These are phyloP conservation scores for Onychomys leucogaster DNA, from an alignment of 2,797 vertebrate species.

Conservation along the genomic window DNA sequence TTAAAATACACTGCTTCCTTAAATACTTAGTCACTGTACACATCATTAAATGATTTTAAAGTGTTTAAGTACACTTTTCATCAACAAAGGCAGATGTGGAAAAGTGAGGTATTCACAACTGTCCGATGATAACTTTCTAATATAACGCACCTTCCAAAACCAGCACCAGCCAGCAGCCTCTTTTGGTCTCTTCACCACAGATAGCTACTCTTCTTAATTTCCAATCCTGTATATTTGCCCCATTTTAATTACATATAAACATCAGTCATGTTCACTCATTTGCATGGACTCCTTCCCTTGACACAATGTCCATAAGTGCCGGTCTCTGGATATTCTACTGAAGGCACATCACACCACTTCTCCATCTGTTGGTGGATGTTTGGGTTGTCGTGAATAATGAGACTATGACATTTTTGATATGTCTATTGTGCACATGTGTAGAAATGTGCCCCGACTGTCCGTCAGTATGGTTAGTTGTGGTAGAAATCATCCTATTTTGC, in stretches of 20 bases:
- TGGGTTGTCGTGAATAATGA: not conserved
- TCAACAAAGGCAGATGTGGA: not conserved
- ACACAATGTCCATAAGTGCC: not conserved
- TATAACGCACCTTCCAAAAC: not conserved
- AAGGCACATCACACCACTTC: not conserved
- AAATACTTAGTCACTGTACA: not conserved
- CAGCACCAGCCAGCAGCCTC: not conserved
- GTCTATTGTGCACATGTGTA: not conserved
- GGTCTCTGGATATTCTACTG: not conserved
- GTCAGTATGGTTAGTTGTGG: not conserved
- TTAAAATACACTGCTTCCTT: not conserved
- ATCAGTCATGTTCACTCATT: not conserved
- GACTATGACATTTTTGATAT: no score
- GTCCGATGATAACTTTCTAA: not conserved
- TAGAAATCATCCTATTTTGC: slow-evolving; percentile 48
- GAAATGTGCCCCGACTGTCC: not conserved
- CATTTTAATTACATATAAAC: not conserved
- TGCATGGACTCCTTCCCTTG: not conserved
- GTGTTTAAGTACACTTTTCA: slow-evolving; percentile 15
- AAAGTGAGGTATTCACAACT: not conserved
- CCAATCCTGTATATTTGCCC: not conserved
- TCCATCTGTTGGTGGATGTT: not conserved
- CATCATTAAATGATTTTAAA: not conserved
- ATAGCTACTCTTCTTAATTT: not conserved
- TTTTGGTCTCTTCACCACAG: not conserved